Conservation (phyloP, 2,797 vertebrate genomes). For the Chanos chanos region DNA sequence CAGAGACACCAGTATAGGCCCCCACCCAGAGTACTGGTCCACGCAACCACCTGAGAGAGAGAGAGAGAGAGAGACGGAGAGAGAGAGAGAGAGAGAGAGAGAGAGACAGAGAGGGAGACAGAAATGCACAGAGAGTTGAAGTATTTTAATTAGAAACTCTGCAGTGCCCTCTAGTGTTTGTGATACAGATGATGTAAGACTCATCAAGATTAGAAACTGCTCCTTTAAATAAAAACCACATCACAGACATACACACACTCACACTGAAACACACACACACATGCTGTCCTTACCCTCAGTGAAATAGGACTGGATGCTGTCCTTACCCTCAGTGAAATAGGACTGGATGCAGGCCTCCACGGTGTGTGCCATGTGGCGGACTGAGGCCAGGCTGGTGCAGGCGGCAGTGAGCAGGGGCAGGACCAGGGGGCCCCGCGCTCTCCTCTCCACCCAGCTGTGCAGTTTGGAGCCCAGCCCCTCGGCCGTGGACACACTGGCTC, state of each 20-base stretch:
- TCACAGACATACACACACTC: too few species aligned
- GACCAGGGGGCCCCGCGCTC: conserved; percentile 76
- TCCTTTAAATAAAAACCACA: too few species aligned
- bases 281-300: too few species aligned
- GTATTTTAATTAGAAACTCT: too few species aligned
- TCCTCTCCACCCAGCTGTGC: conserved; percentile 80
- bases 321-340: conserved; percentile 85
- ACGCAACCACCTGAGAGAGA: conserved; percentile 64
- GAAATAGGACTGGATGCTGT: neutral
- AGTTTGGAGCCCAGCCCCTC: conserved; percentile 82
- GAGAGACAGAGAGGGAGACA: too few species aligned
- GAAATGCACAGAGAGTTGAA: too few species aligned
- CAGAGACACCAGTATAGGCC: conserved; percentile 88
- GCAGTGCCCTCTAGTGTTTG: too few species aligned
- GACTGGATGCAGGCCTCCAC: conserved; percentile 90
- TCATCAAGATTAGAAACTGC: too few species aligned
- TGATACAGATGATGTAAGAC: too few species aligned
- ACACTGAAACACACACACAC: too few species aligned
- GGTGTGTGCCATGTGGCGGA: conserved; percentile 90
- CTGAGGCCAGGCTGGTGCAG: conserved; percentile 88
- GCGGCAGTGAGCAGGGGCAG: conserved; percentile 90
- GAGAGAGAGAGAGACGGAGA: neutral
- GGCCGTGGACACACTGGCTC: conserved; percentile 79
- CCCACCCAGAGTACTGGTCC: conserved; percentile 82
- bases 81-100: neutral